These are phyloP conservation scores for Cynocephalus volans DNA, from an alignment of 2,113 vertebrate genomes.

Conservation along the genomic window DNA sequence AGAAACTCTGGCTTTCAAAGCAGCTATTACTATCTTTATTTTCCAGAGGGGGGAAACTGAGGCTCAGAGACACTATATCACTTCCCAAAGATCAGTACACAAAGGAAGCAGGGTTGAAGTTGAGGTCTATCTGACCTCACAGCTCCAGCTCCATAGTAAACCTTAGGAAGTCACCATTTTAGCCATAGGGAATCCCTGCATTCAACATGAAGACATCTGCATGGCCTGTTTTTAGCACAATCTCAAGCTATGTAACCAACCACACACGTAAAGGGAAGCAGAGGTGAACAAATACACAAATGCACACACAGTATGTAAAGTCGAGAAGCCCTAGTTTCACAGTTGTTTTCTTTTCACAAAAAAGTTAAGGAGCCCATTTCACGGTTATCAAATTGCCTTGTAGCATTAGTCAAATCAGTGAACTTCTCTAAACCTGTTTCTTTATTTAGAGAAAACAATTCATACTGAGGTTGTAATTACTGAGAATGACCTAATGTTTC, in stretches of 20 bases:
- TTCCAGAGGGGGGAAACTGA: not conserved
- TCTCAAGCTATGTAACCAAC: not conserved
- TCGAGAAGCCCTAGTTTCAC: not conserved
- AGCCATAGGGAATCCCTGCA: not conserved
- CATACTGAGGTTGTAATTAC: constrained; percentile 17
- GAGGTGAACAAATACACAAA: not conserved
- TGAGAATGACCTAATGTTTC: not conserved
- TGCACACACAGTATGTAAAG: not conserved
- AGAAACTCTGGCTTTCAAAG: not conserved
- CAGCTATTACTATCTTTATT: not conserved
- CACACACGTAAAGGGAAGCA: not conserved
- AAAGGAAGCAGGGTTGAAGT: not conserved
- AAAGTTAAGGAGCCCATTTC: not conserved
- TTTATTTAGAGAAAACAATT: constrained; percentile 60
- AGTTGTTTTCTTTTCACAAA: not conserved
- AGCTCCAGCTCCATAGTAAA: not conserved
- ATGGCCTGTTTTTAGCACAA: not conserved
- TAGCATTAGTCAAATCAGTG: not conserved
- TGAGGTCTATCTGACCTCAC: not conserved
- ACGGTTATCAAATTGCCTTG: not conserved
- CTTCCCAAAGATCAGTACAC: not conserved
- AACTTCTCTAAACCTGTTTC: not conserved
- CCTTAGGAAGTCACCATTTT: not conserved
- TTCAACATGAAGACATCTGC: not conserved
- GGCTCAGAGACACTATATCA: not conserved